Conservation (phyloP, 2,888 invertebrate species). For the Drosophila seclusa region DNA sequence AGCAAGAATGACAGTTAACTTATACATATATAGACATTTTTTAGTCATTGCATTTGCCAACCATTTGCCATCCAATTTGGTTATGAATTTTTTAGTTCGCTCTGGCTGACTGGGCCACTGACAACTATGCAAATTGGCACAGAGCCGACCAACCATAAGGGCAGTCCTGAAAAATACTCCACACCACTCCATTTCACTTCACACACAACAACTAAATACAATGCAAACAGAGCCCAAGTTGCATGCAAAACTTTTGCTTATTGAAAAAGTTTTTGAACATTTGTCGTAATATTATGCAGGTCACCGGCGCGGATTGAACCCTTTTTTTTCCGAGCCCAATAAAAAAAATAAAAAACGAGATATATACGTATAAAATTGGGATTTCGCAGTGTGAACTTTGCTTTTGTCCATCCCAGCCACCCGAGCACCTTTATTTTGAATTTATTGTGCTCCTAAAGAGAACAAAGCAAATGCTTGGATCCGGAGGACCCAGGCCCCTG, state of each 20-base stretch:
- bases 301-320: conserved; percentile 63
- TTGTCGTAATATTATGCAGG: conserved; percentile 80
- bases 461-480: conserved; percentile 55
- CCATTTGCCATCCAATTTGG: conserved; percentile 51
- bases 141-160: not conserved
- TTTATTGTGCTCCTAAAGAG: conserved; percentile 60
- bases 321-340: conserved; percentile 46
- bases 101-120: conserved; percentile 26
- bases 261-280: conserved; percentile 76
- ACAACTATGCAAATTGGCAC: conserved; percentile 73
- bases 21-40: conserved; percentile 3
- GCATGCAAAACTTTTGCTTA: conserved; percentile 73
- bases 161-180: not conserved
- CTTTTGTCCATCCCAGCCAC: conserved; percentile 58
- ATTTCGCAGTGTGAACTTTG: conserved; percentile 55
- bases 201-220: conserved; percentile 17
- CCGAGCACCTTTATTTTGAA: conserved; percentile 75
- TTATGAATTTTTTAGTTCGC: conserved; percentile 70
- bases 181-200: not conserved
- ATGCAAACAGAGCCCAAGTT: conserved; percentile 33
- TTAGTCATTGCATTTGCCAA: conserved; percentile 23
- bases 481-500: conserved; percentile 12
- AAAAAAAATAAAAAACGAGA: conserved; percentile 24
- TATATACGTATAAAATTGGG: conserved; percentile 31
- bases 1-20: conserved; percentile 39